These are phyloP conservation scores for Sipha flava DNA, from an alignment of 1,140 invertebrate genomes.

Conservation along the genomic window DNA sequence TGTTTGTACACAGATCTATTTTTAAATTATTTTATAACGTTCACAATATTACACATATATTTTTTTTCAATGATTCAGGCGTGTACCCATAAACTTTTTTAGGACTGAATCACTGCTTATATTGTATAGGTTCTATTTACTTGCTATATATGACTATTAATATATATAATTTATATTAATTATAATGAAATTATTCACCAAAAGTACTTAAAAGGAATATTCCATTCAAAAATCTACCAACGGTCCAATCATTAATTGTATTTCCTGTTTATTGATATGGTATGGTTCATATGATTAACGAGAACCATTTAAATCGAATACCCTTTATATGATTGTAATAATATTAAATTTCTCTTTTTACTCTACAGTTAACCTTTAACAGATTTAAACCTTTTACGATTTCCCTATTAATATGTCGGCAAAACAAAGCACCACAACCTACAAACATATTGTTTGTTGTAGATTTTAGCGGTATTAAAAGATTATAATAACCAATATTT, in stretches of 20 bases:
- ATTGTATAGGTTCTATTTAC: no score
- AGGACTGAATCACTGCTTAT: no score
- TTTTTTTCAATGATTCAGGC: no score
- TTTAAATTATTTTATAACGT: no score
- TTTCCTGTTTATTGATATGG: background rate
- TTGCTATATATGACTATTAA: no score
- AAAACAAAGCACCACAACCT: background rate
- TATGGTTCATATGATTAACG: background rate
- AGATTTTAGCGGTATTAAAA: background rate
- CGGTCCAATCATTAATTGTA: background rate
- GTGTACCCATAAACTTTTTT: no score
- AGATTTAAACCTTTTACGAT: background rate
- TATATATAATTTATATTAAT: background rate
- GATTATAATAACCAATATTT: background rate
- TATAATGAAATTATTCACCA: background rate
- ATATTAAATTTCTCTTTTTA: background rate
- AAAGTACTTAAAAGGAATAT: background rate
- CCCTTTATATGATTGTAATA: background rate
- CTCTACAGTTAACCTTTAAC: background rate
- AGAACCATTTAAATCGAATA: background rate
- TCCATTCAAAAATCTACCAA: background rate
- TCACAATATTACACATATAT: no score
- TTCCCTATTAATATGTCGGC: background rate
- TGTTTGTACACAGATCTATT: no score
- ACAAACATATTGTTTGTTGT: background rate